Base-by-base conservation (phyloP, 2,888 invertebrate genomes). In the Serrognathus titanus region DNA sequence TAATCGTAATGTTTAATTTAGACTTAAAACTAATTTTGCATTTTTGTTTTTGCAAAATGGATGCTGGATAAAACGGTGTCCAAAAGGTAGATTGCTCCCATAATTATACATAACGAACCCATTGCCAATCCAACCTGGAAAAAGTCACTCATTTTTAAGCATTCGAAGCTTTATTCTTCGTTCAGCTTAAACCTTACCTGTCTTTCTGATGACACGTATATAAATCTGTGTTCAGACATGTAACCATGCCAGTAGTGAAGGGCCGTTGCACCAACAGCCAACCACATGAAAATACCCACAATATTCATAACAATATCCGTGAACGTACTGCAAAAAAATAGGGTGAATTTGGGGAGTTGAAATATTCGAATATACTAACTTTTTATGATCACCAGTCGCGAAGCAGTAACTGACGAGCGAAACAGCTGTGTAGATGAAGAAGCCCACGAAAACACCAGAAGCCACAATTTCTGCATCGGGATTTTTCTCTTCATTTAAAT, bases 221-320 rank as follows among this genome's bases (percentile, higher is more conserved):
- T 80, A 74, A 84, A 89, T 72, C 89, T 89, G 70, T 92, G 87
- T 71, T 92, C 91, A 12, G 86, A 83, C 76, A 89, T 86, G 78
- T 92, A 94, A 1, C 93, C 92, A 57, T 88, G 87, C 92, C 93
- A 94, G 78, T 93, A 94, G 78, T 93, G 92, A 13, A 93, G 81
- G 0, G 92, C 92, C 20, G 90, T 90, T 0, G 90, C 92, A 1
- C 92, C 93, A 45, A 92, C 89, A 0, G 91, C 89, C 11, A 93
- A 80, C 86, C 92, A 94, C 81, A 93, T 80, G 77, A 93, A 86
- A 62, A 89, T 86, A 1, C 92, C 92, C 50, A 91, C 84, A 66
- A 92, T 87, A 78, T 93, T 93, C 93, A 93, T 93, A 62, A 94
- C 84, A 57, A 92, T 86, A 69, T 94, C 93, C 1, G 86, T 85